A percentile compares a stretch with the other conserved stretches of the same genome.
These are phyloP conservation scores for Drosophila bocki DNA, from an alignment of 1,140 invertebrate genomes.

Conservation along the genomic window DNA sequence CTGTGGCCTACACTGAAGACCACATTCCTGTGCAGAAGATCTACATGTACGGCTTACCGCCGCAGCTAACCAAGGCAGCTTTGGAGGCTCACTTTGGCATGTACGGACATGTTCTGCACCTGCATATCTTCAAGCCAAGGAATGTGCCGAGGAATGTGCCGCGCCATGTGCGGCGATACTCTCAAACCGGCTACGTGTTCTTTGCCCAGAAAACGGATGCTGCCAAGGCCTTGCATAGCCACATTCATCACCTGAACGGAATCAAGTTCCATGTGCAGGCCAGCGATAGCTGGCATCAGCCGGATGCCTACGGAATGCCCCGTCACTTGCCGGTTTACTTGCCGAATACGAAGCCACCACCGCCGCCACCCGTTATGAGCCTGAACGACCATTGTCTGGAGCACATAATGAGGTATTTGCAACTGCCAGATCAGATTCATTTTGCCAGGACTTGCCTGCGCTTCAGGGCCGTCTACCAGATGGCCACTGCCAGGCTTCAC, in stretches of 20 bases:
- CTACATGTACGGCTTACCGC: constrained; percentile 39
- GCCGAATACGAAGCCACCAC: neutral
- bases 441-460: constrained; percentile 58
- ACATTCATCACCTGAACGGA: constrained; percentile 32
- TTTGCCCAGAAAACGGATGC: constrained; percentile 45
- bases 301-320: constrained; percentile 28
- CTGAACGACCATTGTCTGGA: constrained; percentile 55
- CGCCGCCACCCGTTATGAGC: constrained; percentile 22
- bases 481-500: constrained; percentile 21
- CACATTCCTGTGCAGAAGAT: constrained; percentile 58
- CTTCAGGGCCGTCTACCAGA: constrained; percentile 45
- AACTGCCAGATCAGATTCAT: constrained; percentile 44
- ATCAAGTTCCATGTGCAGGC: constrained; percentile 33
- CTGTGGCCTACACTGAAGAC: constrained; percentile 67
- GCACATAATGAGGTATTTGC: constrained; percentile 12
- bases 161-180: neutral
- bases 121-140: constrained; percentile 24
- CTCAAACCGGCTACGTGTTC: constrained; percentile 33
- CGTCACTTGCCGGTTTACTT: neutral
- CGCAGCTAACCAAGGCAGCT: constrained; percentile 8
- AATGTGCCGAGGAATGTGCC: neutral
- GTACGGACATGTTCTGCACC: constrained; percentile 43
- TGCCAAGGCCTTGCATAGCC: constrained; percentile 38
- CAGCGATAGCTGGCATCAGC: constrained; percentile 73
- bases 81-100: constrained; percentile 33